phyloP scores from a whole-genome alignment of 1,140 invertebrate genomes.

The Drosophila arizonae region DNA sequence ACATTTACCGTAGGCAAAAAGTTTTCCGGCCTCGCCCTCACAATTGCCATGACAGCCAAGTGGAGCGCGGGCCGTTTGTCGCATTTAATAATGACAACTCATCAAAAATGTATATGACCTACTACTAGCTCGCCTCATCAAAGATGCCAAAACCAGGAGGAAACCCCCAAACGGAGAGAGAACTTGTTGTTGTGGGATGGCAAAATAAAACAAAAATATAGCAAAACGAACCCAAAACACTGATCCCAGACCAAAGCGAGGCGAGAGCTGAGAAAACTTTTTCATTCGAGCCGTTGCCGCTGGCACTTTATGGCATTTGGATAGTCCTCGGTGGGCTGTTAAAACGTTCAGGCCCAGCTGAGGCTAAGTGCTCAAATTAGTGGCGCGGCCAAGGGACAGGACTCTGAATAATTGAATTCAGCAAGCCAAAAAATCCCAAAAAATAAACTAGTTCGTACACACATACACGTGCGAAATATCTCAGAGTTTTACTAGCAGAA shows the following conservation, averaged over 20 bases:
- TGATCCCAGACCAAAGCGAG: conserved; percentile 19
- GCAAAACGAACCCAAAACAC: conserved; percentile 43
- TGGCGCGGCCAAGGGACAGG: conserved; percentile 32
- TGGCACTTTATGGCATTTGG: conserved; percentile 73
- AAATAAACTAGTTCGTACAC: not conserved
- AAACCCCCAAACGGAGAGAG: conserved; percentile 25
- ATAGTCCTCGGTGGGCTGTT: conserved; percentile 50
- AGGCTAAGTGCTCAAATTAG: conserved; percentile 72
- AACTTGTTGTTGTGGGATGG: conserved; percentile 11
- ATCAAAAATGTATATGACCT: conserved; percentile 81
- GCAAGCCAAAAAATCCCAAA: conserved; percentile 1
- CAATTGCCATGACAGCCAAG: conserved; percentile 38
- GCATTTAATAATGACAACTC: conserved; percentile 79
- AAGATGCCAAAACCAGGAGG: conserved; percentile 55
- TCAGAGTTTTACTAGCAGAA: no score
- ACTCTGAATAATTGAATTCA: conserved; percentile 42
- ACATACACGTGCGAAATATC: no score
- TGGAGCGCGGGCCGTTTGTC: conserved; percentile 33
- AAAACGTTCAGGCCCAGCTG: conserved; percentile 51
- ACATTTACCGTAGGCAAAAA: conserved; percentile 50
- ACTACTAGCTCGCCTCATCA: conserved; percentile 64
- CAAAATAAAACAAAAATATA: conserved; percentile 31
- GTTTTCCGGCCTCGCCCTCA: conserved; percentile 35
- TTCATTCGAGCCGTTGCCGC: conserved; percentile 37
- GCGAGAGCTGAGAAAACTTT: conserved; percentile 65